These are phyloP conservation scores for Steatornis caripensis DNA, from an alignment of 2,113 vertebrate species.

Conservation along the genomic window DNA sequence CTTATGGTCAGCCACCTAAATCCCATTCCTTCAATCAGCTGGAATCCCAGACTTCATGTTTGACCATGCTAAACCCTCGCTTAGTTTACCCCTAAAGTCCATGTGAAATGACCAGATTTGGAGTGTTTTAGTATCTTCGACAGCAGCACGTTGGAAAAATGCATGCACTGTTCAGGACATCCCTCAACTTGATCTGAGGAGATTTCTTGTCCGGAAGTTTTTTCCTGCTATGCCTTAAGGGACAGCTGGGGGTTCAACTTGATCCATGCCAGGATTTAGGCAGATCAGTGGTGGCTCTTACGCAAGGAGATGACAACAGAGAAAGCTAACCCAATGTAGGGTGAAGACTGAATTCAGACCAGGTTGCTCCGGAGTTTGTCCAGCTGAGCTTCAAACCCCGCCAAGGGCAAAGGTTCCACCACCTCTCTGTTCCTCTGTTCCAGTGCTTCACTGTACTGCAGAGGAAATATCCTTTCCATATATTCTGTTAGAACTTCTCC, in stretches of 20 bases:
- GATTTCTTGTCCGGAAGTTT: not conserved
- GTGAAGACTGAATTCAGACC: not conserved
- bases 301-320: not conserved
- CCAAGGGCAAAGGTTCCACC: not conserved
- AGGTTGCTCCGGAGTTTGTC: not conserved
- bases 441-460: not conserved
- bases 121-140: not conserved
- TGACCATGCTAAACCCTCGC: not conserved
- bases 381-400: not conserved
- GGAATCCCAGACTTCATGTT: not conserved
- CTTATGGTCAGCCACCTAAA: not conserved
- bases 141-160: not conserved
- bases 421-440: not conserved
- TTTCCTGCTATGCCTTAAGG: not conserved
- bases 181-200: not conserved
- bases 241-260: not conserved
- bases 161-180: not conserved
- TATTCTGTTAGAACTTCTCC: not conserved
- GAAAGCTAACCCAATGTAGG: not conserved
- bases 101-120: not conserved
- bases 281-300: not conserved
- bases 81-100: not conserved
- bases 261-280: not conserved
- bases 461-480: not conserved
- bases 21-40: not conserved